Conservation (phyloP, 2,797 vertebrate species). For the Spondyliosoma cantharus region DNA sequence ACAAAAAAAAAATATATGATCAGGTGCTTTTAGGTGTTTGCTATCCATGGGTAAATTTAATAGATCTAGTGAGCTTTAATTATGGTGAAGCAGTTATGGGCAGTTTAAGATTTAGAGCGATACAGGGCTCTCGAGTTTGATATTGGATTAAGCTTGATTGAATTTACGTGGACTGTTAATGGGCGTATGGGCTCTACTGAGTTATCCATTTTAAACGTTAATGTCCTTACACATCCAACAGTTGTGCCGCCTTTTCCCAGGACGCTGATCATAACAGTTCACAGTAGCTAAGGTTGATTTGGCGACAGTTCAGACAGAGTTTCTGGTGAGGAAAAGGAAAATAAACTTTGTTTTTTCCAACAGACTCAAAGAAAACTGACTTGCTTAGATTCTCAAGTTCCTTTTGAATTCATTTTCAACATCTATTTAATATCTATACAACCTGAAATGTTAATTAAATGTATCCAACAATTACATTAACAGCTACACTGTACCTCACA, state of each 20-base stretch:
- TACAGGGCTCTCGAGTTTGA: too few relatives aligned
- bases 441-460: background rate
- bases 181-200: too few relatives aligned
- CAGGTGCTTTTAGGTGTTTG: too few relatives aligned
- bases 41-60: too few relatives aligned
- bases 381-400: background rate
- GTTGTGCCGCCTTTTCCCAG: background rate
- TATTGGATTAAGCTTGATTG: too few relatives aligned
- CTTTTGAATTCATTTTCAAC: background rate
- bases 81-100: too few relatives aligned
- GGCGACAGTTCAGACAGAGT: background rate
- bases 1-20: too few relatives aligned
- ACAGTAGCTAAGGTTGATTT: background rate
- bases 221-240: background rate
- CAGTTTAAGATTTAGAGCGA: too few relatives aligned
- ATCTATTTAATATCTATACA: background rate
- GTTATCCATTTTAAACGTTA: background rate
- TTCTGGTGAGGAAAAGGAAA: background rate
- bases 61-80: too few relatives aligned
- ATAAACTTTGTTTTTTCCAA: too few relatives aligned
- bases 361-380: background rate
- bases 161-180: too few relatives aligned
- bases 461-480: background rate
- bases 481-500: background rate
- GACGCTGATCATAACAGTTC: background rate